Evolutionary conservation across 2,797 vertebrate genomes (phyloP).

Genomic region (Poeciliopsis infans): DNA sequence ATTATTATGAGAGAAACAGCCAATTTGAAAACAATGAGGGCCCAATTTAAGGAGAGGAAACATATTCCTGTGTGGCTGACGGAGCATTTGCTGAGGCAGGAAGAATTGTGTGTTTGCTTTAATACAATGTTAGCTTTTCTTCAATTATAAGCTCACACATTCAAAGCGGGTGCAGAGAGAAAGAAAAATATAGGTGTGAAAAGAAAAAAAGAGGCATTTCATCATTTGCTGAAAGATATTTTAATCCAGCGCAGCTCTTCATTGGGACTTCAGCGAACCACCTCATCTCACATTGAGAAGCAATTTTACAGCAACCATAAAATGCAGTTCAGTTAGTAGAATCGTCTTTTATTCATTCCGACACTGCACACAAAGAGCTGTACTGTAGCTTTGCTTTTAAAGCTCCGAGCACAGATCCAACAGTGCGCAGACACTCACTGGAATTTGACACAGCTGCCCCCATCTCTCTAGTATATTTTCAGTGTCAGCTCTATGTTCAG

Average conservation of each 20-base stretch:
- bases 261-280: conserved; percentile 8
- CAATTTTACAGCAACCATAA: conserved; percentile 42
- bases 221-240: conserved; percentile 36
- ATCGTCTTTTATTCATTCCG: conserved; percentile 59
- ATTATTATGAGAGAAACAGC: conserved; percentile 57
- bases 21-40: conserved; percentile 68
- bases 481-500: conserved; percentile 68
- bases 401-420: conserved; percentile 30
- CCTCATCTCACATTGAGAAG: conserved; percentile 39
- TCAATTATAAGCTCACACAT: conserved; percentile 61
- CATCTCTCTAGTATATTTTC: conserved; percentile 58
- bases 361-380: conserved; percentile 44
- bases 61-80: conserved; percentile 66
- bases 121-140: conserved; percentile 42
- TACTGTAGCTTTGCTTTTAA: conserved; percentile 47
- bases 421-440: conserved; percentile 40
- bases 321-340: conserved; percentile 41
- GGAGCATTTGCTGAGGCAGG: conserved; percentile 65
- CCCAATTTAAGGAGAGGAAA: conserved; percentile 61
- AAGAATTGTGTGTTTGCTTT: conserved; percentile 55
- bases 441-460: conserved; percentile 65
- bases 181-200: conserved; percentile 6
- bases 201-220: conserved; percentile 34
- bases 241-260: conserved; percentile 11
- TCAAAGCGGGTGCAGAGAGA: conserved; percentile 9